Percentiles rank a stretch among this genome's conserved stretches.
phyloP scores from a whole-genome alignment of 2,888 invertebrate genomes.

The Cenopis cana region DNA sequence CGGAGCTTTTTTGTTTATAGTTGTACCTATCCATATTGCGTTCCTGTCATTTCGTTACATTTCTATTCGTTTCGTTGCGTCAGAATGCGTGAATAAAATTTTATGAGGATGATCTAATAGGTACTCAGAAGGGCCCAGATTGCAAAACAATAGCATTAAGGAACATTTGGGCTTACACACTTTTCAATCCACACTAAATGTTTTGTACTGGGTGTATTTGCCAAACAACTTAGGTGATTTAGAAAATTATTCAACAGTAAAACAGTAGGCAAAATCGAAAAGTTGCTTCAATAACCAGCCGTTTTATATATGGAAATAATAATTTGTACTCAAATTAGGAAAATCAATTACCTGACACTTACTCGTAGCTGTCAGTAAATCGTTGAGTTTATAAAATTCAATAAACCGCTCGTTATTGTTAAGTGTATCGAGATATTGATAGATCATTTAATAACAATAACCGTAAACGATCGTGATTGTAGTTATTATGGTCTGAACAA shows the following conservation, averaged over 20 bases:
- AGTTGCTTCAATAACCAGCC: too few relatives aligned
- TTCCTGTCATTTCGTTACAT: neutral
- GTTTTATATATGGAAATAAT: too few relatives aligned
- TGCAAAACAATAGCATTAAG: neutral
- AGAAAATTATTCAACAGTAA: too few relatives aligned
- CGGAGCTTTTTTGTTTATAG: constrained; percentile 3
- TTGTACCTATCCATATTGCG: neutral
- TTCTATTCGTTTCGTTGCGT: neutral
- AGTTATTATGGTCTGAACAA: constrained; percentile 51
- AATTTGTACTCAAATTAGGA: too few relatives aligned
- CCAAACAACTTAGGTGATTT: neutral
- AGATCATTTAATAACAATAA: constrained; percentile 34
- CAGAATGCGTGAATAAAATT: neutral
- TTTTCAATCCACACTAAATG: neutral
- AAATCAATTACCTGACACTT: neutral
- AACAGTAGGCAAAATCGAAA: too few relatives aligned
- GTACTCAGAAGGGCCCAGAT: neutral
- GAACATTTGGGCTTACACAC: neutral
- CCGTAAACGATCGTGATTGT: constrained; percentile 34
- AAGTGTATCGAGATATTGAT: constrained; percentile 28
- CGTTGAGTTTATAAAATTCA: constrained; percentile 1
- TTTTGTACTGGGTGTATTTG: neutral
- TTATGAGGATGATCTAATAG: constrained; percentile 11
- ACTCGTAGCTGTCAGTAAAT: constrained; percentile 11
- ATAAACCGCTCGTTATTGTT: constrained; percentile 21